Base-by-base conservation (phyloP, 1,140 invertebrate species). In the Dolichoris vasculosae region DNA sequence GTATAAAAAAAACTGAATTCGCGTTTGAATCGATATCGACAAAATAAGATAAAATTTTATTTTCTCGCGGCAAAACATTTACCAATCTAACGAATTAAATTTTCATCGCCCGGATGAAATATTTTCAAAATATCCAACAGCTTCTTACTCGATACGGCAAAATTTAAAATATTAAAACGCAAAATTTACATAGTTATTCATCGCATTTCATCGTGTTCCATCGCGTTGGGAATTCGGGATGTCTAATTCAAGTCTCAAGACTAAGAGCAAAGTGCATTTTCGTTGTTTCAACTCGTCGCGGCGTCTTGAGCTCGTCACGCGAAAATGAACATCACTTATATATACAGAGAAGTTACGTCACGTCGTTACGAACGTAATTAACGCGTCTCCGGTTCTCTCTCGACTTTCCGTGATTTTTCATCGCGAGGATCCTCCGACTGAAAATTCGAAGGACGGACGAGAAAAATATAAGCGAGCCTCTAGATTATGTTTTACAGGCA, bases 301-400 rank as follows among this genome's bases (percentile, higher is more conserved):
- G 0, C 23, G 43, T 35, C 43, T 82, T 35, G 43, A 63, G 48
- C 23, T 38, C 11, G 64, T 82, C 64, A 71, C 46, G 69, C 46
- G 38, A 83, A 83, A 83, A 83, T 83, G 82, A 83, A 77, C 71
- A 40, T 77, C 51, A 32, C 73, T n/a, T 63, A 67, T 20, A 76
- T 35, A 64, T 2, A 75, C 23, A 63, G 8, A 80, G 35, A 80
- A 64, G 20, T 26, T n/a, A 17, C 67, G 26, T 43, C 59, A 30
- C 46, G 67, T 75, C 69, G 38, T 85, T 80, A 81, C 81, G 64
- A 85, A 63, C 77, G 48, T 81, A 81, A 85, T 85, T 80, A 85
- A 75, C 67, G 84, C 64, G 67, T 55, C n/a, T 55, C n/a, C 11
- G 26, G 55, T 73, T 46, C 23, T 11, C 64, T 26, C 38, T 67